Evolutionary conservation across 2,113 vertebrate species (phyloP).

Genomic region (Quiscalus mexicanus): DNA sequence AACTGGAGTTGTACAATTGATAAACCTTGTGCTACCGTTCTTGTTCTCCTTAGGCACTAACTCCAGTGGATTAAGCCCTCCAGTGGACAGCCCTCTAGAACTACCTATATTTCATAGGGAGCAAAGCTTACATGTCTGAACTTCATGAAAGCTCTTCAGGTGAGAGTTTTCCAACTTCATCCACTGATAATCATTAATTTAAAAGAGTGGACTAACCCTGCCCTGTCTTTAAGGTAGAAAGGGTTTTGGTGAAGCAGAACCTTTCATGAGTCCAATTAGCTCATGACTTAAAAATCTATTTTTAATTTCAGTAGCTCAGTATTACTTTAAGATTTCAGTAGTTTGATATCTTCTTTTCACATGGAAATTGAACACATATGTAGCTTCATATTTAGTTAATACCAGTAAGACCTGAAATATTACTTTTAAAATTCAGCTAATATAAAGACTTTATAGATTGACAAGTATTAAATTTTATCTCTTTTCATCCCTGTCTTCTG

Average conservation of each 20-base stretch:
- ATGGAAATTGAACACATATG: not conserved
- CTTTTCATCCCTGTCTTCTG: not conserved
- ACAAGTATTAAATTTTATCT: not conserved
- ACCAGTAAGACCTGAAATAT: not conserved
- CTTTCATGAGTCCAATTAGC: not conserved
- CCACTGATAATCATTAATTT: not conserved
- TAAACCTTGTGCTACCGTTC: not conserved
- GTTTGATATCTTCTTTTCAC: not conserved
- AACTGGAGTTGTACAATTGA: not conserved
- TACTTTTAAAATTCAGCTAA: not conserved
- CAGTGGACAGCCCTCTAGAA: not conserved
- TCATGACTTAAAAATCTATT: not conserved
- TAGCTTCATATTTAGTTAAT: not conserved
- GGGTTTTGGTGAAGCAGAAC: not conserved
- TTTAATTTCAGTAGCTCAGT: not conserved
- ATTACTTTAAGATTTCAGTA: not conserved
- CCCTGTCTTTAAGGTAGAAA: not conserved
- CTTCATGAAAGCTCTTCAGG: not conserved
- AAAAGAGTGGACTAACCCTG: not conserved
- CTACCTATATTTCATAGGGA: not conserved
- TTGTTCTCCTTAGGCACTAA: not conserved
- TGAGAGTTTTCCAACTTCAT: not conserved
- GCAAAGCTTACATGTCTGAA: not conserved
- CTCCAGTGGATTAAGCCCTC: not conserved
- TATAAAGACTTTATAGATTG: not conserved